Conservation (phyloP, 2,797 vertebrate genomes). For the Okamejei kenojei region DNA sequence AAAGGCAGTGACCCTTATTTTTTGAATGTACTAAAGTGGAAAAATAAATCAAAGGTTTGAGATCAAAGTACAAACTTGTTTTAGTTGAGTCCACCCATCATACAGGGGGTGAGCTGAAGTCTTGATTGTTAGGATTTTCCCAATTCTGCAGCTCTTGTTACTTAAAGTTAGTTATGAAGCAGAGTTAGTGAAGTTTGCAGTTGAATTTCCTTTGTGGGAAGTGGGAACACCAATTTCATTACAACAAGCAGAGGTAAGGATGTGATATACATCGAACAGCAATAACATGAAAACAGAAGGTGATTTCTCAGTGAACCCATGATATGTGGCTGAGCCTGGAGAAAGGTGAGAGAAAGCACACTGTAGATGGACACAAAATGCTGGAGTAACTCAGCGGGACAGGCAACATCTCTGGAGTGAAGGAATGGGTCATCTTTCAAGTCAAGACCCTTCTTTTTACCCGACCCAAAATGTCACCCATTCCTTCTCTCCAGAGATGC, state of each 20-base stretch:
- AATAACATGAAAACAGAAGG: neutral
- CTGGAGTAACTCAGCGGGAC: too few relatives aligned
- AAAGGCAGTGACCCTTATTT: neutral
- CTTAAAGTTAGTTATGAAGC: neutral
- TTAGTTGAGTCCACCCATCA: neutral
- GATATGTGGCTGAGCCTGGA: neutral
- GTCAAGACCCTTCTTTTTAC: too few relatives aligned
- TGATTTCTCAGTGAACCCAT: neutral
- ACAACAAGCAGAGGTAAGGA: too few relatives aligned
- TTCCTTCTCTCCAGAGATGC: too few relatives aligned
- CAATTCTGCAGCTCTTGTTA: neutral
- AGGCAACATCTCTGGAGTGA: too few relatives aligned
- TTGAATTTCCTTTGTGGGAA: neutral
- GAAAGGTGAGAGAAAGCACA: too few relatives aligned
- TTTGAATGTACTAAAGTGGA: neutral
- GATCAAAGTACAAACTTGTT: neutral
- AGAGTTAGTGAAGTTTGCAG: neutral
- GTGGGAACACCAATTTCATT: neutral
- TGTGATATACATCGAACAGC: neutral
- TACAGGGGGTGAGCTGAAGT: neutral
- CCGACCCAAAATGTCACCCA: too few relatives aligned
- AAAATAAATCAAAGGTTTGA: conserved; percentile 9
- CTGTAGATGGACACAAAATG: too few relatives aligned
- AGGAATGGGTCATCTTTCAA: too few relatives aligned
- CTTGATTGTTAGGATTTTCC: neutral